phyloP scores from a whole-genome alignment of 2,797 vertebrate species.

The Lindbergichthys nudifrons region DNA sequence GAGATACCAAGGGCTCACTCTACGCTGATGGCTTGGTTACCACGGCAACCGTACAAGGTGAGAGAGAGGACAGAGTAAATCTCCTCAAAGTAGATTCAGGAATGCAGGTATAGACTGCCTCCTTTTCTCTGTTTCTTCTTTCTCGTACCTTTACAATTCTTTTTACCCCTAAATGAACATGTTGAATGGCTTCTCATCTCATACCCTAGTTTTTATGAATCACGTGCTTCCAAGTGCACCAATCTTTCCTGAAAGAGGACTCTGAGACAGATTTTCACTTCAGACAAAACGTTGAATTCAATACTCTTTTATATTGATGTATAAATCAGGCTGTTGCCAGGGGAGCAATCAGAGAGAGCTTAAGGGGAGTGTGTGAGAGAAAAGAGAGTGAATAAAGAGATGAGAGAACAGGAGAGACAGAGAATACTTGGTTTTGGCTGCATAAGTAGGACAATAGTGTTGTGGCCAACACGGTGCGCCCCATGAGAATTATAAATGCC shows the following conservation, averaged over 20 bases:
- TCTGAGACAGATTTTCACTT: constrained; percentile 45
- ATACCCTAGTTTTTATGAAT: constrained; percentile 55
- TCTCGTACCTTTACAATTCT: constrained; percentile 46
- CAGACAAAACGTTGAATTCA: constrained; percentile 58
- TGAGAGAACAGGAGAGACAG: constrained; percentile 49
- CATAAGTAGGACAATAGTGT: constrained; percentile 55
- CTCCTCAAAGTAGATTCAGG: constrained; percentile 65
- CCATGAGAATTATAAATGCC: constrained; percentile 45
- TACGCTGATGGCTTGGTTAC: constrained; percentile 66
- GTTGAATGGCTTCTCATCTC: constrained; percentile 21
- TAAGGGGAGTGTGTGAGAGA: constrained; percentile 44
- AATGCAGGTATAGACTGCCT: constrained; percentile 76
- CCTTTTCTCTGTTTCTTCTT: constrained; percentile 33
- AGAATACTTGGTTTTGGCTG: constrained; percentile 62
- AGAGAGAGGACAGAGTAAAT: constrained; percentile 79
- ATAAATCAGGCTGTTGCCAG: constrained; percentile 62
- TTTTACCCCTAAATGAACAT: constrained; percentile 36
- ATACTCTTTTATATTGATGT: constrained; percentile 54
- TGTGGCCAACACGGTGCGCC: constrained; percentile 37
- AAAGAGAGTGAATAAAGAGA: constrained; percentile 53
- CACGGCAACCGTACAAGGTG: constrained; percentile 71
- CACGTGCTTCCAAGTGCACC: constrained; percentile 42
- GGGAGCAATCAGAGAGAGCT: constrained; percentile 62
- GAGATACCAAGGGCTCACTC: constrained; percentile 56
- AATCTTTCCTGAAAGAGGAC: constrained; percentile 32